Percentiles rank a stretch among this genome's conserved stretches.
phyloP scores from a whole-genome alignment of 2,888 invertebrate species.

The Ceraclea dissimilis region DNA sequence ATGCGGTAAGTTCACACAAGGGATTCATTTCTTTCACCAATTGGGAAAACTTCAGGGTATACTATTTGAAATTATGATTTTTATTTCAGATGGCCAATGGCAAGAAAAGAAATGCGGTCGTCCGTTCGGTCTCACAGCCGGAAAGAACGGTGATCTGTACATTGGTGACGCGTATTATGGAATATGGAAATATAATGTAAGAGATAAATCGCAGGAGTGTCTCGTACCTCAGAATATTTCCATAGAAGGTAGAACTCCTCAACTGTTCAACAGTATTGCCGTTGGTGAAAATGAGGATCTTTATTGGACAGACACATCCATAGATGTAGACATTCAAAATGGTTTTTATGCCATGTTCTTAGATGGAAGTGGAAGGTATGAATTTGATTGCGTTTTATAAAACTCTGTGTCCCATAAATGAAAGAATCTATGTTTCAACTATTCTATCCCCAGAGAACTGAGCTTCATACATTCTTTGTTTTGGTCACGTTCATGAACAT shows the following conservation, averaged over 20 bases:
- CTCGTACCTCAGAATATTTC: slow-evolving; percentile 58
- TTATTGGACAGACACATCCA: slow-evolving; percentile 84
- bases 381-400: background rate
- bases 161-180: slow-evolving; percentile 86
- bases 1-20: slow-evolving; percentile 54
- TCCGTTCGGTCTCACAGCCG: slow-evolving; percentile 83
- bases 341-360: slow-evolving; percentile 57
- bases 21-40: background rate
- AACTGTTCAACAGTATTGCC: slow-evolving; percentile 66
- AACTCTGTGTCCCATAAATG: background rate
- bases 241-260: slow-evolving; percentile 62
- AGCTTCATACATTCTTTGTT: background rate
- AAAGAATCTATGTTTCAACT: background rate
- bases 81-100: slow-evolving; percentile 51
- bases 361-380: slow-evolving; percentile 79
- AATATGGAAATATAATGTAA: slow-evolving; percentile 75
- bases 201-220: slow-evolving; percentile 57
- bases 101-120: slow-evolving; percentile 85
- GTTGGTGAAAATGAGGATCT: slow-evolving; percentile 73
- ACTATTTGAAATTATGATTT: background rate
- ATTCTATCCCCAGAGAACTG: background rate
- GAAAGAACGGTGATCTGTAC: slow-evolving; percentile 57
- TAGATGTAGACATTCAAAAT: slow-evolving; percentile 65
- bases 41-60: too few species aligned
- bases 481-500: too few species aligned